Percentiles rank a stretch among this genome's conserved stretches.
phyloP scores from a whole-genome alignment of 2,888 invertebrate species.

The Ischnus inquisitorius region DNA sequence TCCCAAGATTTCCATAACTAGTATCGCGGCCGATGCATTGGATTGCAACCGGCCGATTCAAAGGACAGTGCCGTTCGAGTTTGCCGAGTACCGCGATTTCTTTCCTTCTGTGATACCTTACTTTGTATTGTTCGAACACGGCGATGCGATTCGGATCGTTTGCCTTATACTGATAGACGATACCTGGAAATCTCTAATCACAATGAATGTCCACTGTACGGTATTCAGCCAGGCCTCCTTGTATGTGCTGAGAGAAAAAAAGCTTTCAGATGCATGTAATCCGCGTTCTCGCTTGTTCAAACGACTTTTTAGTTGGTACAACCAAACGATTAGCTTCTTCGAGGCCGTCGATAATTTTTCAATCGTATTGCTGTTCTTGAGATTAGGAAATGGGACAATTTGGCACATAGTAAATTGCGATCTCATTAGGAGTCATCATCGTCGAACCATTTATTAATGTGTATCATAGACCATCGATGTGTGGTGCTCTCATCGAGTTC shows the following conservation, averaged over 20 bases:
- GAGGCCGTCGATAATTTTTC: no score
- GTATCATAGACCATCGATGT: no score
- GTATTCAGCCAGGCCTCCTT: neutral
- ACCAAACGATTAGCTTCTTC: no score
- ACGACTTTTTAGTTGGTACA: no score
- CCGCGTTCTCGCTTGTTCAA: no score
- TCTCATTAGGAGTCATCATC: no score
- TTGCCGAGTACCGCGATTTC: neutral
- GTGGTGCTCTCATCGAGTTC: neutral
- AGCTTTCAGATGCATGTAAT: no score
- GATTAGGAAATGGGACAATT: neutral
- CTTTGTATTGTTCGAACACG: neutral
- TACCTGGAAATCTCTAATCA: neutral
- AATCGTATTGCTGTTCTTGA: neutral
- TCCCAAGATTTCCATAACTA: conserved; percentile 64
- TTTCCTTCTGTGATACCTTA: conserved; percentile 28
- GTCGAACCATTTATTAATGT: no score
- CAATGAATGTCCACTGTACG: no score
- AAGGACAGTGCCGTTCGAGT: conserved; percentile 14
- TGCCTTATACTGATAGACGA: neutral
- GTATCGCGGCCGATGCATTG: conserved; percentile 45
- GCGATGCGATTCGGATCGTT: neutral
- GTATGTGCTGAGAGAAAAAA: neutral
- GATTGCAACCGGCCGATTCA: conserved; percentile 10
- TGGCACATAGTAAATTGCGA: neutral